Conservation (phyloP, 2,113 vertebrate species). For the Apaloderma vittatum region DNA sequence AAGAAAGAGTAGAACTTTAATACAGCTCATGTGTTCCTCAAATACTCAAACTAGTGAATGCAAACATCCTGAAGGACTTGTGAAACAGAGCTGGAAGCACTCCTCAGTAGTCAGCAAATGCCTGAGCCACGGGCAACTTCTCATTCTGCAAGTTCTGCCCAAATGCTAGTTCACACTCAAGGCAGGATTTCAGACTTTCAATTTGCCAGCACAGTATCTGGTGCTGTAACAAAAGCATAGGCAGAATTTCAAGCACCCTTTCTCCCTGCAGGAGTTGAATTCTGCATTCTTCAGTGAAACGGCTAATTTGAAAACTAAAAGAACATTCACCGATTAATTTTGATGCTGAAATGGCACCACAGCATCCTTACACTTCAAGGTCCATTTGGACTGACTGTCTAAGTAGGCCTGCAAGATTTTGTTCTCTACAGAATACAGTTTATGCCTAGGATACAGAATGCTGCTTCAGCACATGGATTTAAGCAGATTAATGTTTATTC, state of each 20-base stretch:
- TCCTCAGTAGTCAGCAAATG: neutral
- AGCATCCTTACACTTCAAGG: neutral
- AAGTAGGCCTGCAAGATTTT: neutral
- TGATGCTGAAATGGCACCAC: neutral
- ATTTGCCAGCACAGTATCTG: neutral
- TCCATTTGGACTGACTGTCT: neutral
- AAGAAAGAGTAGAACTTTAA: neutral
- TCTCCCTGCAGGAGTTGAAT: neutral
- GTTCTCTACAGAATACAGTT: neutral
- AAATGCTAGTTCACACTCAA: neutral
- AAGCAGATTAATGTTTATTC: neutral
- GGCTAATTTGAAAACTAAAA: neutral
- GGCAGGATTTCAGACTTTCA: neutral
- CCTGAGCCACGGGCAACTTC: accelerated
- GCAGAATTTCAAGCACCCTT: neutral
- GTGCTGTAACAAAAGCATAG: neutral
- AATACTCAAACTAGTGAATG: neutral
- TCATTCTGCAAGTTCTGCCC: neutral
- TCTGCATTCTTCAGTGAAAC: neutral
- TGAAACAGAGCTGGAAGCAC: neutral
- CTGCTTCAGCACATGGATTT: neutral
- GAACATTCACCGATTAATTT: neutral
- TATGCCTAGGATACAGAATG: neutral
- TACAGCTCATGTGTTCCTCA: neutral
- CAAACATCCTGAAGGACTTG: neutral